phyloP scores from a whole-genome alignment of 2,888 invertebrate species.

The Petrolisthes cinctipes region DNA sequence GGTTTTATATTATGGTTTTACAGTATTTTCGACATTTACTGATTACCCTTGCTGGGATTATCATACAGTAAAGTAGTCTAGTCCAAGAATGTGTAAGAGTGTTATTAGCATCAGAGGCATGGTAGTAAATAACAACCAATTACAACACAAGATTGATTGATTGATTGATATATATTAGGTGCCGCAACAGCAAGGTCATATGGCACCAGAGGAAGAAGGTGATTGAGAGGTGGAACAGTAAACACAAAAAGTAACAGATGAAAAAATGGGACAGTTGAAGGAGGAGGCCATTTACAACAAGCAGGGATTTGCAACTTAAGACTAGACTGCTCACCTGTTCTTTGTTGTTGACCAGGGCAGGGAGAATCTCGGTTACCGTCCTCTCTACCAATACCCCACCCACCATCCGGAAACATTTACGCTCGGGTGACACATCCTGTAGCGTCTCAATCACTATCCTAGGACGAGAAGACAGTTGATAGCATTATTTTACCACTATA shows the following conservation, averaged over 20 bases:
- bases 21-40: too few species aligned
- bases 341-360: conserved; percentile 83
- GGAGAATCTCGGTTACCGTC: conserved; percentile 90
- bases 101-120: neutral
- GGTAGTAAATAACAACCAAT: neutral
- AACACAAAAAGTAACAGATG: too few species aligned
- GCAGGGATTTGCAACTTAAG: neutral
- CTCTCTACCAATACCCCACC: conserved; percentile 94
- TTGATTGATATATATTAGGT: neutral
- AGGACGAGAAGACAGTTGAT: conserved; percentile 52
- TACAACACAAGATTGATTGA: neutral
- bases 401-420: conserved; percentile 92
- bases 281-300: neutral
- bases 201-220: too few species aligned
- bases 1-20: too few species aligned
- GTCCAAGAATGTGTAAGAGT: too few species aligned
- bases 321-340: conserved; percentile 74
- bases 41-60: too few species aligned
- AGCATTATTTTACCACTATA: too few species aligned
- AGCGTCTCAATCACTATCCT: conserved; percentile 96
- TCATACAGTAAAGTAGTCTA: too few species aligned
- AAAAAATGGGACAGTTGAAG: neutral
- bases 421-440: conserved; percentile 83
- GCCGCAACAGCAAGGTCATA: too few species aligned
- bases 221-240: too few species aligned